Evolutionary conservation across 2,888 invertebrate species (phyloP).

Genomic region (Polydrusus cervinus): DNA sequence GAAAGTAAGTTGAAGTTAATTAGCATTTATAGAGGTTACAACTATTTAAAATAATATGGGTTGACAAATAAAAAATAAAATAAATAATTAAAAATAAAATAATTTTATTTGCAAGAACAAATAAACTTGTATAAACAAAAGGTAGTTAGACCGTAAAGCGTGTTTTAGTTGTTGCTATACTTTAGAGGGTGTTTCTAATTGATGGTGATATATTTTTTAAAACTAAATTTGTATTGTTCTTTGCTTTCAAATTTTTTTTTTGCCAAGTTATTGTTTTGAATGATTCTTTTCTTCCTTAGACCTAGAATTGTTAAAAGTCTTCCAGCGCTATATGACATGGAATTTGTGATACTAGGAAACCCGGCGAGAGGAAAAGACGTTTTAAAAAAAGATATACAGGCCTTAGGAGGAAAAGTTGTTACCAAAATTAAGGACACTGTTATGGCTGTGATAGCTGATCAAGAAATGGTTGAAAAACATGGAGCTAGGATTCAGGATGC

Average conservation of each 20-base stretch:
- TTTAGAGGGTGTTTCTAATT: too few species aligned
- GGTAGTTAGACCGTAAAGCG: too few species aligned
- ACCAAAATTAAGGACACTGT: constrained; percentile 78
- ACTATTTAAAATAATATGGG: too few species aligned
- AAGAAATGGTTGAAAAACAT: constrained; percentile 81
- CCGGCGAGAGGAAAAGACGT: constrained; percentile 75
- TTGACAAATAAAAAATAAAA: too few species aligned
- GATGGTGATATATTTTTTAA: too few species aligned
- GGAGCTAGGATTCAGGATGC: constrained; percentile 79
- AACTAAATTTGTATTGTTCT: too few species aligned
- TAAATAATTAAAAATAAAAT: too few species aligned
- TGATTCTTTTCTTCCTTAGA: constrained; percentile 66
- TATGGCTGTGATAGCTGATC: constrained; percentile 85
- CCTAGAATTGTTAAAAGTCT: constrained; percentile 79
- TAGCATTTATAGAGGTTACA: too few species aligned
- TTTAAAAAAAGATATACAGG: constrained; percentile 80
- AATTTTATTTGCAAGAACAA: too few species aligned
- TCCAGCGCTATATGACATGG: constrained; percentile 84
- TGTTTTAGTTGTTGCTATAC: too few species aligned
- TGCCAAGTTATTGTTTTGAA: constrained; percentile 6
- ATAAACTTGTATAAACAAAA: too few species aligned
- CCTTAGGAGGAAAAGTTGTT: constrained; percentile 84
- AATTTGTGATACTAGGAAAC: constrained; percentile 80
- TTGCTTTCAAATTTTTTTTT: too few species aligned
- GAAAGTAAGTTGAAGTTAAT: constrained; percentile 62